Conservation (phyloP, 2,888 invertebrate genomes). For the Oscheius sp. region DNA sequence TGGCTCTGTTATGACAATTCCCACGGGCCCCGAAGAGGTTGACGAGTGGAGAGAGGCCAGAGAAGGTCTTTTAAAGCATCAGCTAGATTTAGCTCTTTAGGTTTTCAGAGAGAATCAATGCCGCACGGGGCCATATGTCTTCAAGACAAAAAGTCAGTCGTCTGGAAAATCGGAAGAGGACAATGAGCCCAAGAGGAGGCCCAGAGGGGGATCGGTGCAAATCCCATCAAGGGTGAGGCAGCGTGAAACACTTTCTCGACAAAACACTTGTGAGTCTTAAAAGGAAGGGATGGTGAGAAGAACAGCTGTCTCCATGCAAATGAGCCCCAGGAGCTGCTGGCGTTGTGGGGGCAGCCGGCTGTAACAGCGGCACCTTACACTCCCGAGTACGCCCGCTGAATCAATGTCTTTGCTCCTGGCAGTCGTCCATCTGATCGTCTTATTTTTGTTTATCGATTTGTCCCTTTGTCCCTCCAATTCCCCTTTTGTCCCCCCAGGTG, state of each 20-base stretch:
- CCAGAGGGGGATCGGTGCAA: constrained; percentile 12
- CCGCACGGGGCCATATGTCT: constrained; percentile 12
- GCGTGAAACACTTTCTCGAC: background rate
- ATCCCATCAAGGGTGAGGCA: background rate
- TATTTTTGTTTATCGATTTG: constrained; percentile 19
- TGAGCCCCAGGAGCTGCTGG: background rate
- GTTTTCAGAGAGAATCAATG: constrained; percentile 6
- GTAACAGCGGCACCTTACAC: constrained; percentile 25
- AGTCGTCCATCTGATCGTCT: constrained; percentile 20
- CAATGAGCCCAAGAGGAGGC: background rate
- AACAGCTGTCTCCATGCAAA: constrained; percentile 28
- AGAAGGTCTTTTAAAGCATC: background rate
- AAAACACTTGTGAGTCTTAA: background rate
- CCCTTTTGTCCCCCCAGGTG: background rate
- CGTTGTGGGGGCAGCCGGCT: constrained; percentile 24
- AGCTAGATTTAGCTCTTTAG: background rate
- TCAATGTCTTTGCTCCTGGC: constrained; percentile 1
- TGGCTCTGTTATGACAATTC: constrained; percentile 30
- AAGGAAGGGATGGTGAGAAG: background rate
- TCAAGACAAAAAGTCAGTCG: constrained; percentile 24
- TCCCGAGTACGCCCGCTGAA: constrained; percentile 8
- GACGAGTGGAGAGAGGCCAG: constrained; percentile 23
- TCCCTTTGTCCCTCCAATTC: background rate
- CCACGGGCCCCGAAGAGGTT: constrained; percentile 22
- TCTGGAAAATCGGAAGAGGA: constrained; percentile 11